phyloP scores from a whole-genome alignment of 2,113 vertebrate species.

The Damaliscus lunatus region DNA sequence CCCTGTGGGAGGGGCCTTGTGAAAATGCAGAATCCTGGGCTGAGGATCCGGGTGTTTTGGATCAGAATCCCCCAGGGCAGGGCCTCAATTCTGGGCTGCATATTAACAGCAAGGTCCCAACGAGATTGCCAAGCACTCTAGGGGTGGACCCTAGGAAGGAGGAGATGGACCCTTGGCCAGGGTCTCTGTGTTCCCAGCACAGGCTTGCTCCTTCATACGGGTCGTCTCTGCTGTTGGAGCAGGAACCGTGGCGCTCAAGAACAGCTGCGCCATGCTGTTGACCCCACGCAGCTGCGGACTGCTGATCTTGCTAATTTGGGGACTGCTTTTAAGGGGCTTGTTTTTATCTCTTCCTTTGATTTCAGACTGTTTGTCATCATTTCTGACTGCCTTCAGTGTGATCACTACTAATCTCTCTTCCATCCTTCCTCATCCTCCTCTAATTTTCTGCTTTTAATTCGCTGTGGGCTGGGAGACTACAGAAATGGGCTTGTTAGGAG shows the following conservation, averaged over 20 bases:
- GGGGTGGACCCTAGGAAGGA: too few relatives aligned
- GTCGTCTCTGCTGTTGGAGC: not conserved
- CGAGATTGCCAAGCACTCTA: not conserved
- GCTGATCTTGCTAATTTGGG: slow-evolving; percentile 45
- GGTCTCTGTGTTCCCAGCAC: not conserved
- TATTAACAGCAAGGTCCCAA: not conserved
- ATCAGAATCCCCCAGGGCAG: not conserved
- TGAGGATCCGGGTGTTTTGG: not conserved
- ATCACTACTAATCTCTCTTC: slow-evolving; percentile 44
- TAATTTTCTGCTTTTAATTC: slow-evolving; percentile 67
- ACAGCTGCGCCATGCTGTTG: not conserved
- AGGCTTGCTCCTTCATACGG: not conserved
- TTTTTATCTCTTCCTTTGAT: slow-evolving; percentile 63
- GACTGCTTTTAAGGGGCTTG: slow-evolving; percentile 18
- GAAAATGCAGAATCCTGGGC: not conserved
- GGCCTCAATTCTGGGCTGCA: rapidly evolving
- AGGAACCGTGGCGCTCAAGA: not conserved
- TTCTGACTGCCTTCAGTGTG: slow-evolving; percentile 43
- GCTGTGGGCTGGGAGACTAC: slow-evolving; percentile 24
- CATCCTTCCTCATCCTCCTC: not conserved
- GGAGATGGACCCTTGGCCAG: not conserved
- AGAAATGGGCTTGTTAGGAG: slow-evolving; percentile 62
- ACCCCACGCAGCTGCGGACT: not conserved
- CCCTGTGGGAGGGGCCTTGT: not conserved
- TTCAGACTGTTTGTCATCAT: slow-evolving; percentile 43